Percentiles rank a stretch among this genome's conserved stretches.
Evolutionary conservation across 1,140 invertebrate genomes (phyloP).

Genomic region (Drosophila sproati): DNA sequence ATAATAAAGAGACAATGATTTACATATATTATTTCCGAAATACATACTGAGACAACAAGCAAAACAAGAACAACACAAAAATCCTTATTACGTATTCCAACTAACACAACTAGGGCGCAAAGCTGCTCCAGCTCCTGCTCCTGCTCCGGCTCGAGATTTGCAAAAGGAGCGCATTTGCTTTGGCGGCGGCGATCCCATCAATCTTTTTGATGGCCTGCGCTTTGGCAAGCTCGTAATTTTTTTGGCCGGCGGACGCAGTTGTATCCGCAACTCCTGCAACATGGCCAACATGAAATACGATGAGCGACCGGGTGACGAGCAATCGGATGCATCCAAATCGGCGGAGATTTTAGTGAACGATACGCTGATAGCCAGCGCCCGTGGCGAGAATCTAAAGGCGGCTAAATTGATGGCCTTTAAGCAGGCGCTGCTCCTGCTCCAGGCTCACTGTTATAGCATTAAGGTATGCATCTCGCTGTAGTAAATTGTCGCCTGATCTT

Average conservation of each 20-base stretch:
- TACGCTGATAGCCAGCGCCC: slow-evolving; percentile 69
- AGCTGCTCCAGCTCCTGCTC: slow-evolving; percentile 2
- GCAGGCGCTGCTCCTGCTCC: slow-evolving; percentile 82
- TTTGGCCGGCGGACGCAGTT: slow-evolving; percentile 64
- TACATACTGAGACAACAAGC: slow-evolving; percentile 52
- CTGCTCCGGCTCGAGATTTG: slow-evolving; percentile 8
- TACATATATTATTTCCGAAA: slow-evolving; percentile 53
- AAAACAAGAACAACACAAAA: not conserved
- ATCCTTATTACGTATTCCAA: slow-evolving; percentile 57
- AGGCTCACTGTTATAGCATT: slow-evolving; percentile 86
- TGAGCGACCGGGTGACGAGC: slow-evolving; percentile 38
- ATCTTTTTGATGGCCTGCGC: slow-evolving; percentile 59
- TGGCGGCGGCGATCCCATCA: slow-evolving; percentile 58
- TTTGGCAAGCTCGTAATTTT: slow-evolving; percentile 58
- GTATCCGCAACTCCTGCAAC: slow-evolving; percentile 59
- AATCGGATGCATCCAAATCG: slow-evolving; percentile 29
- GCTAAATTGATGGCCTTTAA: slow-evolving; percentile 85
- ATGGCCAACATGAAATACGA: slow-evolving; percentile 50
- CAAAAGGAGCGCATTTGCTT: slow-evolving; percentile 48
- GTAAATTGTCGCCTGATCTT: not conserved
- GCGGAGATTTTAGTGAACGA: slow-evolving; percentile 77
- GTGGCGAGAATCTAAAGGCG: slow-evolving; percentile 76
- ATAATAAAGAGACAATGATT: slow-evolving; percentile 3
- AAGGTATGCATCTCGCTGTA: slow-evolving; percentile 79
- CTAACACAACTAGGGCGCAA: slow-evolving; percentile 63